Evolutionary conservation across 2,888 invertebrate genomes (phyloP), one percentile per base, ranked within the genome.

Genomic region (Ophraella communa): DNA sequence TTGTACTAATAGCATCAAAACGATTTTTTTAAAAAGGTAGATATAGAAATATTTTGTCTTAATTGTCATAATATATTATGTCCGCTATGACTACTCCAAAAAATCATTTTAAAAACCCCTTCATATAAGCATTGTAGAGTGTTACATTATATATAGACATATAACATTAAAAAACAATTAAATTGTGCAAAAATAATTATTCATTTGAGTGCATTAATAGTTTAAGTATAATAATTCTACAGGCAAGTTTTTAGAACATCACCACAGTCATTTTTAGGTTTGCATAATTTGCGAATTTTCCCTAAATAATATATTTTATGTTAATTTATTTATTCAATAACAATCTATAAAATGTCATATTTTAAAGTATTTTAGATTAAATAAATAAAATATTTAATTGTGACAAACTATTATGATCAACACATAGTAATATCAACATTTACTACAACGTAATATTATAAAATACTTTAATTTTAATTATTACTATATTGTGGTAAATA

Each of bases 101-200:
- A n/a, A n/a, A n/a, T n/a, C n/a, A n/a, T n/a, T n/a, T n/a, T n/a
- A n/a, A n/a, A n/a, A n/a, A n/a, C n/a, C n/a, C n/a, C n/a, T n/a
- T n/a, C n/a, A n/a, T n/a, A n/a, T n/a, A n/a, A n/a, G n/a, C n/a
- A n/a, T n/a, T n/a, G n/a, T n/a, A n/a, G n/a, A 7, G 4, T 14
- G 7, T 39, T 3, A 8, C 17, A 17, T 14, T 17, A 39, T 39
- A 17, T 51, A 27, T 51, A 51, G 17, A 51, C 18, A 51, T 27
- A 51, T 24, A 27, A 45, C 21, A 21, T 1, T 8, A 47, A 47
- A 27, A 14, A 17, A 14, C 10, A 27, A 14, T 5, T 17, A 3
- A 49, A 24, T 27, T 18, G 49, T 51, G 49, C 49, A 51, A 49
- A 23, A 51, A 51, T 27, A 49, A 49, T 49, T 24, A 23, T 23